Conservation (phyloP, 2,888 invertebrate species). For the Nesidiocoris tenuis region DNA sequence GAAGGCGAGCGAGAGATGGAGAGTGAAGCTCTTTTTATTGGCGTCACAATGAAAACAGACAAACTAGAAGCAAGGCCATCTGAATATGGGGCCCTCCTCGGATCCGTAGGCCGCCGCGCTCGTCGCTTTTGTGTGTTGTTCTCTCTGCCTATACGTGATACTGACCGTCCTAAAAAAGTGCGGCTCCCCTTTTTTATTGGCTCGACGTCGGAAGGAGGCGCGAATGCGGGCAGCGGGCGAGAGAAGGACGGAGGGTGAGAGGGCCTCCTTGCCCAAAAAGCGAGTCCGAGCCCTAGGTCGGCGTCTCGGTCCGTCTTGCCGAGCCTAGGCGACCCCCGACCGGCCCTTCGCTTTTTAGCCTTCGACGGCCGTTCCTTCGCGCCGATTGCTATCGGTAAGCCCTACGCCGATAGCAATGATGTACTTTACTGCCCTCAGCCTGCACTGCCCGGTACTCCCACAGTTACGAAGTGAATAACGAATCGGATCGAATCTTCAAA, state of each 20-base stretch:
- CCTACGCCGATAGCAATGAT: no score
- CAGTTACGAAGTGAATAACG: no score
- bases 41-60: slow-evolving; percentile 46
- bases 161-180: slow-evolving; percentile 33
- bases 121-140: neutral
- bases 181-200: neutral
- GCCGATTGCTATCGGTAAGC: no score
- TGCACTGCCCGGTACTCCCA: no score
- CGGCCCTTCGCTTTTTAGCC: neutral
- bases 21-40: slow-evolving; percentile 44
- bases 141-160: slow-evolving; percentile 5
- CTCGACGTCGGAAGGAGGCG: slow-evolving; percentile 12
- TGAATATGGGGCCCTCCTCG: slow-evolving; percentile 31
- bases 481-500: no score
- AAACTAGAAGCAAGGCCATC: slow-evolving; percentile 46
- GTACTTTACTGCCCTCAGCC: no score
- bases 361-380: neutral
- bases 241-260: neutral
- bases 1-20: neutral
- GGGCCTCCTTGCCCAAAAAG: slow-evolving; percentile 36
- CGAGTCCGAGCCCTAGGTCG: slow-evolving; percentile 39
- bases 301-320: neutral
- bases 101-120: slow-evolving; percentile 1
- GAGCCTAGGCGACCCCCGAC: neutral
- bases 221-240: neutral